phyloP scores from a whole-genome alignment of 2,888 invertebrate species.

The Tachina grossa region DNA sequence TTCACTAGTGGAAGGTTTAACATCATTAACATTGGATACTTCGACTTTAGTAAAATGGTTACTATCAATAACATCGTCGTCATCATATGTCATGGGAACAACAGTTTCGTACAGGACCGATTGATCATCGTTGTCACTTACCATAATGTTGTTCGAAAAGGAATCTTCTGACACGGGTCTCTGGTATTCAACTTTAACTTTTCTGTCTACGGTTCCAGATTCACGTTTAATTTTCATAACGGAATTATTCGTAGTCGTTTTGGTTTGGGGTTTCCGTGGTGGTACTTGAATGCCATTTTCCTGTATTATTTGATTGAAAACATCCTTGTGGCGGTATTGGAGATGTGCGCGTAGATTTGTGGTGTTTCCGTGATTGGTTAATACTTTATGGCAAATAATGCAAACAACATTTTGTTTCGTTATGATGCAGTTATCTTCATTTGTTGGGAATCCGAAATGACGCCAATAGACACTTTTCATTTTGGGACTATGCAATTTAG shows the following conservation, averaged over 20 bases:
- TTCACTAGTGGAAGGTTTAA: slow-evolving; percentile 75
- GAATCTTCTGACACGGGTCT: slow-evolving; percentile 16
- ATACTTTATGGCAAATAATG: slow-evolving; percentile 79
- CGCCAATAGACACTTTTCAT: slow-evolving; percentile 83
- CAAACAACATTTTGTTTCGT: slow-evolving; percentile 82
- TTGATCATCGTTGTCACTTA: slow-evolving; percentile 73
- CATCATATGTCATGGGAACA: slow-evolving; percentile 81
- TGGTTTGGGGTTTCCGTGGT: slow-evolving; percentile 76
- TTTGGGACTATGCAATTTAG: slow-evolving; percentile 81
- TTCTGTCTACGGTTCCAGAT: slow-evolving; percentile 2
- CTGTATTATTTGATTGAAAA: slow-evolving; percentile 78
- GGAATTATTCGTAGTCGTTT: slow-evolving; percentile 71
- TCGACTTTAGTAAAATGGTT: slow-evolving; percentile 74
- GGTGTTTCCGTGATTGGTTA: slow-evolving; percentile 82
- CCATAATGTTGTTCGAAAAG: slow-evolving; percentile 72
- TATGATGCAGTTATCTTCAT: slow-evolving; percentile 80
- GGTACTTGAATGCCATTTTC: slow-evolving; percentile 80
- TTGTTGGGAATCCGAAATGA: slow-evolving; percentile 82
- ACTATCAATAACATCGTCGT: slow-evolving; percentile 73
- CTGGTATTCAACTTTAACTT: slow-evolving; percentile 70
- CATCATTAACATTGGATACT: slow-evolving; percentile 64
- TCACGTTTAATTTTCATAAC: slow-evolving; percentile 54
- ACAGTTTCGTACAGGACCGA: slow-evolving; percentile 79
- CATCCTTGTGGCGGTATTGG: slow-evolving; percentile 80
- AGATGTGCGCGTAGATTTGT: slow-evolving; percentile 81